A percentile compares a stretch with the other conserved stretches of the same genome.
phyloP scores from a whole-genome alignment of 1,140 invertebrate genomes.

The Drosophila pseudoobscura region DNA sequence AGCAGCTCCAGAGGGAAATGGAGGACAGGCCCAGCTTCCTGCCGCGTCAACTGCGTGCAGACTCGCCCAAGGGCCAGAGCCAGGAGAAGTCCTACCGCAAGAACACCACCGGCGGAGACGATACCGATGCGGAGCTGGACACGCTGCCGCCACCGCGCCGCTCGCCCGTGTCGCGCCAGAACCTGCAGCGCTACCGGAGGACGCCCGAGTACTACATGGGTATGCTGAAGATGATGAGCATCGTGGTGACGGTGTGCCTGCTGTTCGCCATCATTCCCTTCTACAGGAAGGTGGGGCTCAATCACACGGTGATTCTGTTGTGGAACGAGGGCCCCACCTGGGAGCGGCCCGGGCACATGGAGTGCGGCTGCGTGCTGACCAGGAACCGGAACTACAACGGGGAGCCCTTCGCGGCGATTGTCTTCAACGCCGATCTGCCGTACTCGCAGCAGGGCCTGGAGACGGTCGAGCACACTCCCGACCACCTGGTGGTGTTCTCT shows the following conservation, averaged over 20 bases:
- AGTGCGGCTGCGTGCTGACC: slow-evolving; percentile 60
- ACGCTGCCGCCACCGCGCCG: slow-evolving; percentile 40
- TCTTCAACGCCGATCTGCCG: slow-evolving; percentile 45
- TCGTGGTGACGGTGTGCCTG: slow-evolving; percentile 22
- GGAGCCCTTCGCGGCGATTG: slow-evolving; percentile 42
- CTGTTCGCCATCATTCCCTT: slow-evolving; percentile 18
- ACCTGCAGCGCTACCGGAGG: not conserved
- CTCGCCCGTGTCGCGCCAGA: slow-evolving; percentile 17
- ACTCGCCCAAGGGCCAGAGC: not conserved
- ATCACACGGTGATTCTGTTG: slow-evolving; percentile 31
- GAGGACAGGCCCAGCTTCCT: slow-evolving; percentile 22
- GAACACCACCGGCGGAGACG: not conserved
- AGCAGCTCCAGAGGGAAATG: slow-evolving; percentile 16
- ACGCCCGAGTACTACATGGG: slow-evolving; percentile 11
- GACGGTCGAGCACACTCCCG: not conserved
- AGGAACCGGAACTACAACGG: not conserved
- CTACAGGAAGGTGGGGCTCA: not conserved
- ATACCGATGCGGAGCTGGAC: not conserved
- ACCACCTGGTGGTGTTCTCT: slow-evolving; percentile 43
- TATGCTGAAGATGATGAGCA: slow-evolving; percentile 8
- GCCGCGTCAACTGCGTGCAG: slow-evolving; percentile 10
- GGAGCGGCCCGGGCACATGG: slow-evolving; percentile 1
- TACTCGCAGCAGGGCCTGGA: slow-evolving; percentile 26
- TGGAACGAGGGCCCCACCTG: slow-evolving; percentile 33
- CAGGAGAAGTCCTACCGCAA: not conserved